A percentile compares a stretch with the other conserved stretches of the same genome.
These are phyloP conservation scores for Salvelinus sp. DNA, from an alignment of 2,113 vertebrate genomes.

Conservation along the genomic window DNA sequence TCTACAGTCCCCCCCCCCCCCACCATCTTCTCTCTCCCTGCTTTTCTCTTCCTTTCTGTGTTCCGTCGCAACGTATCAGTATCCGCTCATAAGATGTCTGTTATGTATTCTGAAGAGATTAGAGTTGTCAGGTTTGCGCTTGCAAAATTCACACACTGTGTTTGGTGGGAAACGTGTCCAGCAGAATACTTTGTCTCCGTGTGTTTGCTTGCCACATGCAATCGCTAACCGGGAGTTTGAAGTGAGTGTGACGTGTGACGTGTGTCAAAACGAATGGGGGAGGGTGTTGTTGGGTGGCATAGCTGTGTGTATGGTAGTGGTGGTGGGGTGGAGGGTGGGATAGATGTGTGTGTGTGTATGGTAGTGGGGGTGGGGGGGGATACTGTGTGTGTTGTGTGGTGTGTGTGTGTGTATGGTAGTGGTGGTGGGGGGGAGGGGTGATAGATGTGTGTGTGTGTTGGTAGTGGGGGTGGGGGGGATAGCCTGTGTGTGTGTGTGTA, in stretches of 20 bases:
- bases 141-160: constrained; percentile 43
- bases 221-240: constrained; percentile 61
- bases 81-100: constrained; percentile 53
- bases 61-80: constrained; percentile 40
- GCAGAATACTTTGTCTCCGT: constrained; percentile 44
- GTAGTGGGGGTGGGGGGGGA: no score
- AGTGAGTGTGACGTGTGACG: constrained; percentile 51
- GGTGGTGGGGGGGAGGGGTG: no score
- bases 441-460: no score
- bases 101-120: constrained; percentile 63
- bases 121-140: constrained; percentile 58
- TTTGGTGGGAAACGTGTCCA: constrained; percentile 61
- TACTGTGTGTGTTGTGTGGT: no score
- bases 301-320: constrained; percentile 9
- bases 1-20: constrained; percentile 17
- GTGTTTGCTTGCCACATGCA: constrained; percentile 45
- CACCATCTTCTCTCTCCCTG: constrained; percentile 18
- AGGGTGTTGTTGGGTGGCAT: constrained; percentile 5
- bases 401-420: no score
- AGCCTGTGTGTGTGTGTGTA: background rate
- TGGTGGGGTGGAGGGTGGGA: background rate
- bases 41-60: constrained; percentile 36
- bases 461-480: no score
- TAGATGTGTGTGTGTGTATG: no score
- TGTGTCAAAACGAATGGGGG: constrained; percentile 55